Base-by-base conservation (phyloP, 1,140 invertebrate species). In the Spodoptera litura region DNA sequence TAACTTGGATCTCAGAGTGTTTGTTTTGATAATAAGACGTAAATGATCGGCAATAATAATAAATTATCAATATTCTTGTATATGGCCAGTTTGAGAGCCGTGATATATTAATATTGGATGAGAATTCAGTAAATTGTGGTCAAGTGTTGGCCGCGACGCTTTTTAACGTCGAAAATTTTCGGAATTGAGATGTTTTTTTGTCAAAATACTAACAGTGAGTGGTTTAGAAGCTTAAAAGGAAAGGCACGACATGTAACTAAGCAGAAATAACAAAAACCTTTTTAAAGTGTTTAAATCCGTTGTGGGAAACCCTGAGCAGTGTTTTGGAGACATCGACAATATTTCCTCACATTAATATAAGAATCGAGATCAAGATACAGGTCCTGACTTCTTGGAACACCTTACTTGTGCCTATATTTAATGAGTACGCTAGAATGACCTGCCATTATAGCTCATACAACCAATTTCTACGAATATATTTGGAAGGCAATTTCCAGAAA, bases 11-110 rank as follows among this genome's bases (percentile, higher is more conserved):
- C n/a, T 56, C 20, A 49, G 58, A 31, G 61, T 78, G 80, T 84
- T 81, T 84, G 80, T 81, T 80, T 81, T 81, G 79, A 78, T 75
- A 83, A 78, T 81, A 75, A 80, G 71, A 75, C 35, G 64, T 80
- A 77, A 78, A 81, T 78, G 75, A 56, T 66, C 59, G 75, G 74
- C 56, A 71, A 80, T 80, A 76, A 80, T 38, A 71, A 80, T 80
- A 80, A 80, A 76, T 80, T 76, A 75, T 38, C 38, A 68, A 56
- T 77, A 68, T 77, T 66, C 74, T 68, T 68, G 15, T 68, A 49
- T 77, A 77, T 77, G 66, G 74, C 52, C 44, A 52, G 73, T 59
- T 59, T 51, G 12, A 27, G 55, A n/a, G 8, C 15, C 38, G 11
- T 59, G 71, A 74, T 59, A 70, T 70, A 70, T 70, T 70, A 31